Evolutionary conservation across 2,888 invertebrate genomes (phyloP).

Genomic region (Phaedon cochleariae): DNA sequence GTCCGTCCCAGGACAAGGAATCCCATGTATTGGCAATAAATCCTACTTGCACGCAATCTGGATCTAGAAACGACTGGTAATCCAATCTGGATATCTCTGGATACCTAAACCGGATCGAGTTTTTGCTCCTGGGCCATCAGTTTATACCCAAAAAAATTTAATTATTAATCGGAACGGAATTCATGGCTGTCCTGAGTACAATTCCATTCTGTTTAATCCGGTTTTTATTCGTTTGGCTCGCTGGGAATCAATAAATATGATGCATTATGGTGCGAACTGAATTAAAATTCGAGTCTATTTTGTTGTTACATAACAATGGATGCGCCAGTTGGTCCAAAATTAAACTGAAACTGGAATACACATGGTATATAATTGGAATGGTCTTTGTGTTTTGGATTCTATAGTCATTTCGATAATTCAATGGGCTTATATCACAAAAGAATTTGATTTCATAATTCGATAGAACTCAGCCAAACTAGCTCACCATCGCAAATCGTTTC

Average conservation of each 20-base stretch:
- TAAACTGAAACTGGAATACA: too few species aligned
- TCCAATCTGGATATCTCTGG: not conserved
- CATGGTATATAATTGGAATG: too few species aligned
- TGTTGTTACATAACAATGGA: not conserved
- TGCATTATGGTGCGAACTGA: constrained; percentile 21
- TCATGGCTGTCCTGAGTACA: constrained; percentile 28
- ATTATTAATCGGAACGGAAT: constrained; percentile 37
- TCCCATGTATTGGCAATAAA: not conserved
- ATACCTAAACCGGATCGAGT: constrained; percentile 7
- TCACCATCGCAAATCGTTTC: too few species aligned
- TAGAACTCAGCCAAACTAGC: too few species aligned
- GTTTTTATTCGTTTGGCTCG: constrained; percentile 14
- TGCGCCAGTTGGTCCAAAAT: too few species aligned
- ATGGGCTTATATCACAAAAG: too few species aligned
- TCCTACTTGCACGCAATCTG: not conserved
- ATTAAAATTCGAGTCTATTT: constrained; percentile 13
- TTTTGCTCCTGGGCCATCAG: constrained; percentile 3
- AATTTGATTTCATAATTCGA: too few species aligned
- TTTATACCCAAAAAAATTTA: constrained; percentile 23
- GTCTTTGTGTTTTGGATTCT: too few species aligned
- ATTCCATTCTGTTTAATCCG: constrained; percentile 36
- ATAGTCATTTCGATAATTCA: too few species aligned
- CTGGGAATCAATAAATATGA: constrained; percentile 19
- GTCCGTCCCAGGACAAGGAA: not conserved
- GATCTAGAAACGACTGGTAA: not conserved